Evolutionary conservation across 2,797 vertebrate species (phyloP), one percentile per base, ranked within the genome.

Genomic region (Sebastolobus altivelis): DNA sequence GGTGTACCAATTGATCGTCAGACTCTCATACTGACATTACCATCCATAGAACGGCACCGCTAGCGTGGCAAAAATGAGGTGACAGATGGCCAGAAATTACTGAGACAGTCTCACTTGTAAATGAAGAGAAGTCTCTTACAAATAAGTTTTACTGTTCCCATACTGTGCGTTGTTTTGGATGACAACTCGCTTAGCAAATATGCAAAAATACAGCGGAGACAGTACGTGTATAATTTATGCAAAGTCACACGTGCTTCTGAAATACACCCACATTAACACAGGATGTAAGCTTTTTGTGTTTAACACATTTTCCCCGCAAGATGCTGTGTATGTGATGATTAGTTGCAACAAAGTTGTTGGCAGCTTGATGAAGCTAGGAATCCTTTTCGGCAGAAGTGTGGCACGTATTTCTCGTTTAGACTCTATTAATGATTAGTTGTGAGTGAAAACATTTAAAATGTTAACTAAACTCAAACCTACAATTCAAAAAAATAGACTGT

Each of bases 61-160:
- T 63, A 20, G 27, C 16, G 8, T 52, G 16, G 31, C 46, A 14
- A 18, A 56, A 62, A 58, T 40, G 2, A 68, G n/a, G 29, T 31
- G 33, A 78, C 71, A 75, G 81, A 75, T 71, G 72, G 68, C 8
- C 25, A 55, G 4, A 71, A 68, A 66, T 35, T 14, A 65, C 75
- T 60, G 52, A 46, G 29, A 49, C 40, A 35, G 37, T 13, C 54
- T 66, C 60, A 16, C 10, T 75, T 65, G 75, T 61, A 43, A 66
- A 80, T 69, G 12, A 71, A 65, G 43, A 69, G 29, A 74, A 60
- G 33, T 68, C n/a, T 49, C 46, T 65, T 37, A 52, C 22, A 71
- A 55, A 22, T 7, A 73, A 25, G 13, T 46, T 49, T 76, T 35
- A 14, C 13, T 61, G 18, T 54, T 65, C 35, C 63, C 11, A 9